phyloP scores from a whole-genome alignment of 2,113 vertebrate species.

The Phyllopteryx taeniolatus region DNA sequence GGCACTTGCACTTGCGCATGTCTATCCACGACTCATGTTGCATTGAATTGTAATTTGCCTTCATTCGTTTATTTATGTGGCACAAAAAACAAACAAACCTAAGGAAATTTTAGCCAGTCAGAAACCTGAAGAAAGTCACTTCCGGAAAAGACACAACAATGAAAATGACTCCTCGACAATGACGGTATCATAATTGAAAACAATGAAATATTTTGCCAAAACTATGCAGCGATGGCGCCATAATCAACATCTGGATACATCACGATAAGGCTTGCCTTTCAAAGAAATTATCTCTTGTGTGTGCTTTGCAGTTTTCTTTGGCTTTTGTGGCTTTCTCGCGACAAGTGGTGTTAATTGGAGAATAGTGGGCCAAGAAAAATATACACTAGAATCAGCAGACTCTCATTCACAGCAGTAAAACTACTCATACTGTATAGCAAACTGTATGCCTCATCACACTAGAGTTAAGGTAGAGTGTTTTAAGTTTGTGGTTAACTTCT shows the following conservation, averaged over 20 bases:
- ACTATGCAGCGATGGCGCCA: neutral
- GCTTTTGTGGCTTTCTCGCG: too few species aligned
- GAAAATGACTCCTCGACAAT: neutral
- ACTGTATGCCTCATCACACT: too few species aligned
- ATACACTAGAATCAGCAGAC: too few species aligned
- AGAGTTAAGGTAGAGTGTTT: too few species aligned
- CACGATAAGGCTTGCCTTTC: neutral
- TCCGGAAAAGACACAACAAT: too few species aligned
- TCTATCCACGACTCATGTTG: slow-evolving; percentile 21
- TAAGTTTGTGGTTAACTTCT: too few species aligned
- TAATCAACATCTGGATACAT: neutral
- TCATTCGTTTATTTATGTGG: neutral
- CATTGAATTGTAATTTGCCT: neutral
- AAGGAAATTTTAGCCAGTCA: neutral
- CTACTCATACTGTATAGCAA: too few species aligned
- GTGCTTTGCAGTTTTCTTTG: too few species aligned
- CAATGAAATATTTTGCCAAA: neutral
- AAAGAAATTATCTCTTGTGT: too few species aligned
- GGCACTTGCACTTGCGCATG: slow-evolving; percentile 4
- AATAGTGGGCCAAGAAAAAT: too few species aligned
- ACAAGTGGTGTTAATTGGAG: too few species aligned
- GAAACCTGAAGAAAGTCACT: neutral
- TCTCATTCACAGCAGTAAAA: too few species aligned
- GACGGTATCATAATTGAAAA: neutral
- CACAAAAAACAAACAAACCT: neutral